phyloP scores from a whole-genome alignment of 2,113 vertebrate genomes.

The Mus musculus region DNA sequence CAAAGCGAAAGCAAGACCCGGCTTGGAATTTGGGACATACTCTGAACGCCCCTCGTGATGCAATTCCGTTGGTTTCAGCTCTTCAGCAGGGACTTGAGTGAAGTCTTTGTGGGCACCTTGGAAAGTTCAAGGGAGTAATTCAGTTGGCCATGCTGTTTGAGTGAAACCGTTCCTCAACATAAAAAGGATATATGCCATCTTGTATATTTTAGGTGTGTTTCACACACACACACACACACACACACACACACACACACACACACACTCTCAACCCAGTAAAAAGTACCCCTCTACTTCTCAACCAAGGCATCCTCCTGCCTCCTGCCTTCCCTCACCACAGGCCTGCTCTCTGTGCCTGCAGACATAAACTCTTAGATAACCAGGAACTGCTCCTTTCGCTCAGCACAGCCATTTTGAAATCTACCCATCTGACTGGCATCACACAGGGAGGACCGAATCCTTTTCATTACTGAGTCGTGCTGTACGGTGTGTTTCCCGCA shows the following conservation, averaged over 20 bases:
- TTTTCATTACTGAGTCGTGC: rapidly evolving
- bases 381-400: background rate
- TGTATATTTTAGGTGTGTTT: background rate
- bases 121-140: background rate
- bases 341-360: background rate
- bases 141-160: background rate
- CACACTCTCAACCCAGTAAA: background rate
- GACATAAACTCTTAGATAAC: background rate
- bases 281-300: background rate
- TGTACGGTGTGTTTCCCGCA: rapidly evolving
- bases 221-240: background rate
- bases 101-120: rapidly evolving
- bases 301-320: background rate
- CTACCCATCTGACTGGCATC: rapidly evolving
- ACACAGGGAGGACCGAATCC: background rate
- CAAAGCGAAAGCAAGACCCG: background rate
- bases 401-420: background rate
- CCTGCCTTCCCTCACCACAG: background rate
- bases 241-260: background rate
- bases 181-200: background rate
- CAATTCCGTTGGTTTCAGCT: rapidly evolving
- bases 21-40: background rate
- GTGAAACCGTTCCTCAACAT: background rate
- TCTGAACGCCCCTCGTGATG: background rate
- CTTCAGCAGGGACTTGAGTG: rapidly evolving